Evolutionary conservation across 1,140 invertebrate genomes (phyloP), one percentile per base, ranked within the genome.

Genomic region (Episyrphus balteatus): DNA sequence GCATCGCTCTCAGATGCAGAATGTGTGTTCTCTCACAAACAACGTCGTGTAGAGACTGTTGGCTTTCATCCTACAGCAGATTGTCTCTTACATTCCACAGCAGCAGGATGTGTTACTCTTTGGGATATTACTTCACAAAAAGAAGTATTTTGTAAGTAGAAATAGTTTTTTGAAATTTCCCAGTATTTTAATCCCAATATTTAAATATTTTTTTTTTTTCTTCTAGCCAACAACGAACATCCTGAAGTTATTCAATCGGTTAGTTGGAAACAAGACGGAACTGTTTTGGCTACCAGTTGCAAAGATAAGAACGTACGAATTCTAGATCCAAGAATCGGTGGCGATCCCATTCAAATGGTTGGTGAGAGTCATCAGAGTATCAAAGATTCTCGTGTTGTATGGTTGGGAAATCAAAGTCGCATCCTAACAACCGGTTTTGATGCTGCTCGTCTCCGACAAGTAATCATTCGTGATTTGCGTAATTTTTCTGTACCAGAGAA

Each of bases 371-470:
- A 92, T 68, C 84, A 85, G 62, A 88, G 84, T 58, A 86, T 92
- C 42, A 92, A 92, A 69, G 92, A 95, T 62, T 92, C 89, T 1
- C 73, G 90, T 46, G 78, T 92, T 2, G 81, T 91, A 0, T 96
- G 90, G 88, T 70, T 95, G 0, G 89, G 88, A 14, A 82, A 88
- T 53, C 80, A 80, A 47, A 80, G 88, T 33, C 77, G 79, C 53
- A 81, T 96, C 49, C 61, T 94, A 0, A 90, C 89, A 5, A 92
- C 90, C 47, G 82, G 82, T 37, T 85, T 85, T 52, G 82, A 86
- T 65, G 70, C 82, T 14, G 81, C 80, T 39, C 79, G 88, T 54
- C 71, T 88, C 31, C 76, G 91, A 52, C 88, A 94, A 71, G 80
- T 94, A 47, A 86, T 83, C 57, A 81, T 95, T 46, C 79, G 91